Percentiles rank a stretch among this genome's conserved stretches.
These are phyloP conservation scores for Acanthopleura granulata DNA, from an alignment of 2,888 invertebrate species.

Conservation along the genomic window DNA sequence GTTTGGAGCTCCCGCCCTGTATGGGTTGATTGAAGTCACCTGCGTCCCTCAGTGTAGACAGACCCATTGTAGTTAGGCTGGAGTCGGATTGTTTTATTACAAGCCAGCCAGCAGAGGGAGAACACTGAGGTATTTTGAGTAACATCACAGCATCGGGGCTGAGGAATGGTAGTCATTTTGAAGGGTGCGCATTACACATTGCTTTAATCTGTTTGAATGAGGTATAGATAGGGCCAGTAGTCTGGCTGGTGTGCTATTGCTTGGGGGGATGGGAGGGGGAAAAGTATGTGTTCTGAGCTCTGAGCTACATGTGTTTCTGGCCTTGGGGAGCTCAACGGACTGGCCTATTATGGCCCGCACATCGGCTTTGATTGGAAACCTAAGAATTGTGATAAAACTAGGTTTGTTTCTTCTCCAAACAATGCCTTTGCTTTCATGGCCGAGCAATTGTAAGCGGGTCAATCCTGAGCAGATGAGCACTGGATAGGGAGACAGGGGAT, in stretches of 20 bases:
- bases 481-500: too few relatives aligned
- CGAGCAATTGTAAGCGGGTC: slow-evolving; percentile 1
- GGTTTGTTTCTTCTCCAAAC: slow-evolving; percentile 17
- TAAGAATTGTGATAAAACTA: slow-evolving; percentile 11
- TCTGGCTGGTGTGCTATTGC: not conserved
- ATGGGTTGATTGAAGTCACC: too few relatives aligned
- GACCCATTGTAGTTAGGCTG: too few relatives aligned
- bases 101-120: too few relatives aligned
- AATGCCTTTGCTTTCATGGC: slow-evolving; percentile 10
- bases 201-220: not conserved
- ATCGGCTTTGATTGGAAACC: slow-evolving; percentile 1
- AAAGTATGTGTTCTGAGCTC: not conserved
- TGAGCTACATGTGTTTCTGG: slow-evolving; percentile 9
- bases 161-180: slow-evolving; percentile 1
- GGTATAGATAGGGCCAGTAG: not conserved
- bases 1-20: too few relatives aligned
- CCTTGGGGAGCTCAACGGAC: not conserved
- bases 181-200: not conserved
- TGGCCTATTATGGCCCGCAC: slow-evolving; percentile 3
- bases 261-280: too few relatives aligned
- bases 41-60: too few relatives aligned
- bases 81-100: too few relatives aligned
- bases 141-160: not conserved
- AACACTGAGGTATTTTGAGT: too few relatives aligned
- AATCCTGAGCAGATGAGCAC: slow-evolving; percentile 1